These are phyloP conservation scores for Cyclopterus lumpus DNA, from an alignment of 2,797 vertebrate species.

Conservation along the genomic window DNA sequence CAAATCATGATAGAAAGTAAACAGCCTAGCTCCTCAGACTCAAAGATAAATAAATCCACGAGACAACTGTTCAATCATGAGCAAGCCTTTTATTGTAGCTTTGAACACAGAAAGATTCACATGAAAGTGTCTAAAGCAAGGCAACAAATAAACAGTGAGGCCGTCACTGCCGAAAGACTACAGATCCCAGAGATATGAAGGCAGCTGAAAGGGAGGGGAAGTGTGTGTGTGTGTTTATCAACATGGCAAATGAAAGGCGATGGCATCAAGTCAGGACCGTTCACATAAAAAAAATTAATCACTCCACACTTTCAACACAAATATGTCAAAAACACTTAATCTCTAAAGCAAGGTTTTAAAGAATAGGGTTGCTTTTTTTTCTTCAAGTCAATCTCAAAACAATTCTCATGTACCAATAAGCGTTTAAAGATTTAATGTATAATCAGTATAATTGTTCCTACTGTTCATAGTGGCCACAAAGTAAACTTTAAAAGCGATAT, in stretches of 20 bases:
- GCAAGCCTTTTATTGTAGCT: conserved; percentile 69
- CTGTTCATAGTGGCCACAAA: background rate
- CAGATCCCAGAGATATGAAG: conserved; percentile 69
- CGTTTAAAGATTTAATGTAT: background rate
- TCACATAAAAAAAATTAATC: background rate
- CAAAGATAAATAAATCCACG: conserved; percentile 21
- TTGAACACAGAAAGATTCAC: conserved; percentile 60
- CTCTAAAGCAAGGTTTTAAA: conserved; percentile 10
- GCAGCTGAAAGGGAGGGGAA: conserved; percentile 30
- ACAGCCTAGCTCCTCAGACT: background rate
- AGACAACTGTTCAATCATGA: conserved; percentile 36
- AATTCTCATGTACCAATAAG: background rate
- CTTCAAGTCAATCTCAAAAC: background rate
- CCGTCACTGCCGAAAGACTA: conserved; percentile 42
- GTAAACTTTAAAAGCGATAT: background rate
- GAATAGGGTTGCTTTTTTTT: background rate
- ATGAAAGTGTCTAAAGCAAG: conserved; percentile 65
- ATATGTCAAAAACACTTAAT: background rate
- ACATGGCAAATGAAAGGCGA: conserved; percentile 15
- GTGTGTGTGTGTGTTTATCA: conserved; percentile 14
- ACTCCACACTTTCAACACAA: conserved; percentile 8
- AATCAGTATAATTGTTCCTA: background rate
- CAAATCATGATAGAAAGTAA: background rate
- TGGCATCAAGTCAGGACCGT: conserved; percentile 21
- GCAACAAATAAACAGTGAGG: conserved; percentile 53